Base-by-base conservation (phyloP, 2,113 vertebrate genomes). In the Bubo scandiacus region DNA sequence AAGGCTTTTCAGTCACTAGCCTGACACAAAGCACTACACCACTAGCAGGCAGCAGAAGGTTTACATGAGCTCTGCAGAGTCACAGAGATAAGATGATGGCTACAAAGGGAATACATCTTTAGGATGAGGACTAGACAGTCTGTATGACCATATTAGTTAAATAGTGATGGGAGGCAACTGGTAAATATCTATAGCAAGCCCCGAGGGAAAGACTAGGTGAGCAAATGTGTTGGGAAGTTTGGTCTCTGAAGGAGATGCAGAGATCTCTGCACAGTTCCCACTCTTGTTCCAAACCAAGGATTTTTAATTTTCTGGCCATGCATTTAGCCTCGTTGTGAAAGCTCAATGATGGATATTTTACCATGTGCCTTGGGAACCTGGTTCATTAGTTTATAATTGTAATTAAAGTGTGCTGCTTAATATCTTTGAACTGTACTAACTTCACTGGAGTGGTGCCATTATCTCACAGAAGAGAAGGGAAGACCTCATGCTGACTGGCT, bases 31-130 rank as follows among this genome's bases (percentile, higher is more conserved):
- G 15, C 59, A 26, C 66, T 73, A 25, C 38, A 73, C 81, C 32
- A 38, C 85, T 66, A 80, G 85, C 93, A 91, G 92, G 85, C 81
- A 96, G 94, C 79, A 93, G 84, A 5, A 94, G 85, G 59, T 43
- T 88, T 81, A 54, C 49, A 45, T 49, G 77, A 89, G 61, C 47
- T 91, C 81, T 86, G 73, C 38, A 63, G 55, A 12, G 5, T 67
- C 8, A 0, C 0, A 9, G 45, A 36, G 49, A 12, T 30, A 65
- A 87, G 36, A 6, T 9, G 38, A 47, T 51, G 54, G 58, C 14
- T 90, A 15, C 16, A 45, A 65, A 85, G 12, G 15, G 17, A 9
- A 12, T 23, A 4, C 2, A 73, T 45, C 40, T 71, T 81, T 73
- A 30, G 71, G 26, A 6, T 62, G 22, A 61, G 26, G 67, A 18